Evolutionary conservation across 2,888 invertebrate species (phyloP), one percentile per base, ranked within the genome.

Genomic region (Mystacides longicornis): DNA sequence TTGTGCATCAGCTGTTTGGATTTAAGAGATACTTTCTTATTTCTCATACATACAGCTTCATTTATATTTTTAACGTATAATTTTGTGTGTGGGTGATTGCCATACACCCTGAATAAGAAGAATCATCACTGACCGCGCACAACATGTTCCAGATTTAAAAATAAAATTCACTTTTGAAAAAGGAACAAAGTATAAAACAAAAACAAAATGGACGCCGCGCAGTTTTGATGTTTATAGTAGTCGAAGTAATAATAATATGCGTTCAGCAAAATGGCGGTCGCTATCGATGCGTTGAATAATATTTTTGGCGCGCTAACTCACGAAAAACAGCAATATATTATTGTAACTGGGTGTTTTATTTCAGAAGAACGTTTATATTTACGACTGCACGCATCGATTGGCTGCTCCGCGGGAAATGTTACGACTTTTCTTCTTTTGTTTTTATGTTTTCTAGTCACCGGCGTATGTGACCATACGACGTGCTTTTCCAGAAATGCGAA

Each of bases 101-200:
- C 7, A 37, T n/a, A 3, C 37, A 37, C 14, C 37, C 37, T 37
- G 37, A n/a, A 14, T 37, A 14, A 37, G 37, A 37, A n/a, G 37
- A 14, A 37, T 7, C 37, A 37, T 37, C 16, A 37, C 37, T 37
- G 37, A 37, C 37, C 37, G 37, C 37, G 37, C 37, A 37, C 37
- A 37, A 37, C 37, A 37, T 37, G 37, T 37, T 37, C 37, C 37
- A 37, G 37, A 37, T 37, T 37, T 37, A 37, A 37, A 37, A 37
- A 37, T 37, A 37, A 37, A 37, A 37, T 37, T 16, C 37, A 16
- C n/a, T 37, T 37, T 37, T 14, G 16, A 37, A 37, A 37, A 37
- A 14, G 37, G 14, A 37, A 37, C 37, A 37, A 37, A 37, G 37
- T 14, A 16, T 7, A 37, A 37, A 37, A 37, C 37, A 37, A 37